These are phyloP conservation scores for Anagyrus pseudococci DNA, from an alignment of 2,888 invertebrate genomes.

Conservation along the genomic window DNA sequence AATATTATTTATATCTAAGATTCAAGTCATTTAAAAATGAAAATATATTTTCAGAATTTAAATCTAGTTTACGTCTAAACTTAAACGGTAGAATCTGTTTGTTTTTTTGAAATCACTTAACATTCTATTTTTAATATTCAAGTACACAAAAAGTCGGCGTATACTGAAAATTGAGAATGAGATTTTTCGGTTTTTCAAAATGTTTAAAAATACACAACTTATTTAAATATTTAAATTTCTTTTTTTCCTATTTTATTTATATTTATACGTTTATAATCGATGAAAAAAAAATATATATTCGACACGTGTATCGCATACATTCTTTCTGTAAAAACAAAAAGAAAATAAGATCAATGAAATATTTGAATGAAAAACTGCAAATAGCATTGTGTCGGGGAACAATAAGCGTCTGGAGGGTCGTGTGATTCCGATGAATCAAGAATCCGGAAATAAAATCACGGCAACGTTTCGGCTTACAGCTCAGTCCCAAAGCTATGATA, in stretches of 20 bases:
- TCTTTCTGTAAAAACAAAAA: no score
- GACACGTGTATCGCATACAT: no score
- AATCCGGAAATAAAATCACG: slow-evolving; percentile 9
- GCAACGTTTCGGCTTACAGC: not conserved
- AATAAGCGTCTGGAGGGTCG: not conserved
- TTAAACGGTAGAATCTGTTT: slow-evolving; percentile 7
- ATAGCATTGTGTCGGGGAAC: not conserved
- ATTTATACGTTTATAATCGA: no score
- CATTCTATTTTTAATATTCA: slow-evolving; percentile 34
- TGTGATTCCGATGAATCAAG: slow-evolving; percentile 14
- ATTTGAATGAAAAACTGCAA: no score
- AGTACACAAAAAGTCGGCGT: slow-evolving; percentile 16
- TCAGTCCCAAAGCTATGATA: not conserved
- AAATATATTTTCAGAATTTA: slow-evolving; percentile 5
- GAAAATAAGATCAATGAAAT: no score
- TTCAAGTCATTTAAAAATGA: not conserved
- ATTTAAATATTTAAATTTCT: no score
- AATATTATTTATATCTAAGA: no score
- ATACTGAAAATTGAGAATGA: slow-evolving; percentile 7
- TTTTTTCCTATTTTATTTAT: no score
- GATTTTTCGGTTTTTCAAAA: slow-evolving; percentile 1
- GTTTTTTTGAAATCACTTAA: slow-evolving; percentile 29
- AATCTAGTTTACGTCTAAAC: slow-evolving; percentile 12
- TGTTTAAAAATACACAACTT: slow-evolving; percentile 2
- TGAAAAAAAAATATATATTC: no score